Conservation (phyloP, 2,888 invertebrate species). For the Machimus atricapillus region DNA sequence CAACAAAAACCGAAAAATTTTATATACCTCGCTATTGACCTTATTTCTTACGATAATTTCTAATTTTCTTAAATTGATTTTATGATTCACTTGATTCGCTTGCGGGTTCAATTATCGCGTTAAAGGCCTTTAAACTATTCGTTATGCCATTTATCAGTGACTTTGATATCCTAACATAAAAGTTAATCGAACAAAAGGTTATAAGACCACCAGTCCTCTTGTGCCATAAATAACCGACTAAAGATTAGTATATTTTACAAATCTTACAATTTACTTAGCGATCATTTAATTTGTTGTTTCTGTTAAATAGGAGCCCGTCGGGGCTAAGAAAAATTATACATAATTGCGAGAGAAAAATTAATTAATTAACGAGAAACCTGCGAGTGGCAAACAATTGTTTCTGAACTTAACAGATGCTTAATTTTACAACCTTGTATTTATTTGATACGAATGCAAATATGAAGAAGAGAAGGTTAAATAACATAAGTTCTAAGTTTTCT, state of each 20-base stretch:
- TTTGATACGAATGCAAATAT: neutral
- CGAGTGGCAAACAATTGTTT: neutral
- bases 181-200: neutral
- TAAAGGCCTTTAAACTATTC: neutral
- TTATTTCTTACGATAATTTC: constrained; percentile 4
- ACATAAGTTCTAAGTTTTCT: no score
- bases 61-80: neutral
- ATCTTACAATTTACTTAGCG: neutral
- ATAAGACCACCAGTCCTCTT: neutral
- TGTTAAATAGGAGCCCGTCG: neutral
- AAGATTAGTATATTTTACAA: neutral
- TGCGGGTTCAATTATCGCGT: neutral
- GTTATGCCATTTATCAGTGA: neutral
- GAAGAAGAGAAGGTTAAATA: neutral
- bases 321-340: neutral
- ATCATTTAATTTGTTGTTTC: neutral
- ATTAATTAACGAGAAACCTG: neutral
- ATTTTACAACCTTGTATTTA: neutral
- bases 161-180: neutral
- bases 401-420: neutral
- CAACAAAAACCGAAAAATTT: constrained; percentile 10
- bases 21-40: neutral
- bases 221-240: neutral
- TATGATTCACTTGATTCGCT: neutral
- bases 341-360: neutral